These are phyloP conservation scores for Ammospiza nelsoni DNA, from an alignment of 2,113 vertebrate species.

Conservation along the genomic window DNA sequence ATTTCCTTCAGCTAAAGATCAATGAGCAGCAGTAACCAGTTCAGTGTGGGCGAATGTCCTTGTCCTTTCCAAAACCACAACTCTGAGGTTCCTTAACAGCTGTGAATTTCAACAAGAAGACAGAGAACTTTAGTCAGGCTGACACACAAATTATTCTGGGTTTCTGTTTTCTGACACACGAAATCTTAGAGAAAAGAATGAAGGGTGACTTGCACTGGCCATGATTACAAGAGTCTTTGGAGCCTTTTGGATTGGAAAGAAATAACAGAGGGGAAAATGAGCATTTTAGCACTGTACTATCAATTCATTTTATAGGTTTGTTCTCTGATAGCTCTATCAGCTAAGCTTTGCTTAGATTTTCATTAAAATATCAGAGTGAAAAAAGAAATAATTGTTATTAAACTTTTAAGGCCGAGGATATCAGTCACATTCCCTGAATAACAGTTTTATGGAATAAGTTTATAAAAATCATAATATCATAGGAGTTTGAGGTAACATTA, in stretches of 20 bases:
- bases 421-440: neutral
- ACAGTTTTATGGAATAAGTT: neutral
- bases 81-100: neutral
- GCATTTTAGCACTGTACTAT: neutral
- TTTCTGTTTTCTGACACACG: neutral
- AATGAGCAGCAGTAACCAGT: neutral
- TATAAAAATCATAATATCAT: neutral
- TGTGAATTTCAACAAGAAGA: neutral
- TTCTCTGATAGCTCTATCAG: neutral
- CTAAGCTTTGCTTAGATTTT: neutral
- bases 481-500: neutral
- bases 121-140: neutral
- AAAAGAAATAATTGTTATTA: neutral
- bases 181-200: neutral
- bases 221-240: neutral
- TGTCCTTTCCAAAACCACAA: neutral
- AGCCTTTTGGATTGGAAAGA: neutral
- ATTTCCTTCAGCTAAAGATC: neutral
- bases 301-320: neutral
- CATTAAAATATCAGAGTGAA: neutral
- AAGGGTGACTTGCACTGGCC: neutral
- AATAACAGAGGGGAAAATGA: neutral
- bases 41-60: neutral
- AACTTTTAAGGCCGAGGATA: neutral
- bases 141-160: neutral